These are phyloP conservation scores for Steatocranus sp. DNA, from an alignment of 2,797 vertebrate genomes.

Conservation along the genomic window DNA sequence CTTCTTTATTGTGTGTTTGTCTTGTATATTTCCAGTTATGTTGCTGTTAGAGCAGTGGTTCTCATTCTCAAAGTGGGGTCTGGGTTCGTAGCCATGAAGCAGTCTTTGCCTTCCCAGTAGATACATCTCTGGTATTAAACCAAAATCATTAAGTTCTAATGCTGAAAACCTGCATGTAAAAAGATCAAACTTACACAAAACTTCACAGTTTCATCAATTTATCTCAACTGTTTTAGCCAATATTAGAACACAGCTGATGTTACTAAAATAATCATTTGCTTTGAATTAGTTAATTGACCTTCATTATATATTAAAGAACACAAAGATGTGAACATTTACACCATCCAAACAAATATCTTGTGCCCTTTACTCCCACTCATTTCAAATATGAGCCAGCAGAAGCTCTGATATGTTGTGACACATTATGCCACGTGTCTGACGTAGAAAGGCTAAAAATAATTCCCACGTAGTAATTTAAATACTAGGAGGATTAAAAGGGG, in stretches of 20 bases:
- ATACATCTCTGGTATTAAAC: background rate
- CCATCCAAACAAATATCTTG: background rate
- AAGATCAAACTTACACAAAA: background rate
- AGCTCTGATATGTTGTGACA: background rate
- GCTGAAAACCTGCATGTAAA: accelerated
- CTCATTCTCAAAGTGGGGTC: background rate
- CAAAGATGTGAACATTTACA: background rate
- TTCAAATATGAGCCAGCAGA: background rate
- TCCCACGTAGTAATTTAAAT: background rate
- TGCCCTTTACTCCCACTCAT: background rate
- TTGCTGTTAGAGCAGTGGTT: background rate
- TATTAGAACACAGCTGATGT: background rate
- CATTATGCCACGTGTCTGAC: background rate
- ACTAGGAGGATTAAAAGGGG: background rate
- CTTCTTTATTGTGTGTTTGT: background rate
- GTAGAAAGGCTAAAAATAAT: background rate
- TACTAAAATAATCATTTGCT: background rate
- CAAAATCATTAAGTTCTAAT: background rate
- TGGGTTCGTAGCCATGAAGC: background rate
- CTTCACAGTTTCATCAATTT: background rate
- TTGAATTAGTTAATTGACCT: background rate
- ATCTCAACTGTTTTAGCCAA: background rate
- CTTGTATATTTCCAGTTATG: background rate
- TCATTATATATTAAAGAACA: background rate
- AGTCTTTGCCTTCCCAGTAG: background rate